phyloP scores from a whole-genome alignment of 2,797 vertebrate genomes.

The Falco columbarius region DNA sequence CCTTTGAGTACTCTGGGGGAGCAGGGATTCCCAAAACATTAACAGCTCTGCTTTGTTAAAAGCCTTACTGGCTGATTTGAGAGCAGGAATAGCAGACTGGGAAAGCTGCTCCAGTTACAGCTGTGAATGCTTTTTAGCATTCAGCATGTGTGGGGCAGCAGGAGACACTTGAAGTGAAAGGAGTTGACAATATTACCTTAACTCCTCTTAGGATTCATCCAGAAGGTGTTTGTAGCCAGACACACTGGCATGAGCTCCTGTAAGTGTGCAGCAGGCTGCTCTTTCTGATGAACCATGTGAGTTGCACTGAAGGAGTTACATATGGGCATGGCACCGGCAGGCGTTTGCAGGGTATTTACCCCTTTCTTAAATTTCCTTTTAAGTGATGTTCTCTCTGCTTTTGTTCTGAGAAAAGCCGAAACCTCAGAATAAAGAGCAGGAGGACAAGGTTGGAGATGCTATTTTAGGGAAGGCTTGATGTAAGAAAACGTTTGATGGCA shows the following conservation, averaged over 20 bases:
- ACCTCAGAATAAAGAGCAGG: neutral
- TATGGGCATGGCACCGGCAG: accelerated
- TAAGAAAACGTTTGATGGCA: neutral
- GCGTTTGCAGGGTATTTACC: accelerated
- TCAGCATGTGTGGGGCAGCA: neutral
- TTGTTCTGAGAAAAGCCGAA: neutral
- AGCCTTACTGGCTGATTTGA: neutral
- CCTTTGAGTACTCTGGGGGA: neutral
- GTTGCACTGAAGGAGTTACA: neutral
- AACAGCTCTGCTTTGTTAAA: neutral
- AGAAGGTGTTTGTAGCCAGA: neutral
- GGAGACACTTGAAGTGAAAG: neutral
- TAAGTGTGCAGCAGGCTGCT: accelerated
- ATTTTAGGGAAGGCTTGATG: neutral
- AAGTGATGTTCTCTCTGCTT: neutral
- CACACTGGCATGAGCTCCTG: no score
- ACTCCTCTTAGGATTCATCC: neutral
- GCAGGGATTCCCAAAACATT: neutral
- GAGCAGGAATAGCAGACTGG: neutral
- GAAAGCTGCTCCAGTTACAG: neutral
- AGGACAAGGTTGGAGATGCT: neutral
- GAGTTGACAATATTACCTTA: neutral
- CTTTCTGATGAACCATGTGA: neutral
- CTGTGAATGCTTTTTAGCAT: neutral
- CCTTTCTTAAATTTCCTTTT: neutral